Percentiles rank a stretch among this genome's conserved stretches.
These are phyloP conservation scores for Drosophila ambigua DNA, from an alignment of 1,140 invertebrate genomes.

Conservation along the genomic window DNA sequence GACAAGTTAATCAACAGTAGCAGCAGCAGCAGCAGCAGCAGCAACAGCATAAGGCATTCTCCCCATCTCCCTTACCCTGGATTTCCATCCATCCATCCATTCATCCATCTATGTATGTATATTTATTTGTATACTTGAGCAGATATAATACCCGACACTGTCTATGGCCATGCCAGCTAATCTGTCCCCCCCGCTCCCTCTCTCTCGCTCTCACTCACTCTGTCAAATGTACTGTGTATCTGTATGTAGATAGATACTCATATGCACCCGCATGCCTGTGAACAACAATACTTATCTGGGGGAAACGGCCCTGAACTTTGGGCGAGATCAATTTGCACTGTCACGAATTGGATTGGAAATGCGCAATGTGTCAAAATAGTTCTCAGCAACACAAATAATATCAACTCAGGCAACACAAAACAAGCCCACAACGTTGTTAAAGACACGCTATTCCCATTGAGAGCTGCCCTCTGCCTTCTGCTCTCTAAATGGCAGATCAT, in stretches of 20 bases:
- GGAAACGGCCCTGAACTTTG: slow-evolving; percentile 71
- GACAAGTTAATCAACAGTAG: slow-evolving; percentile 74
- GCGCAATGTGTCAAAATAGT: slow-evolving; percentile 62
- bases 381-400: neutral
- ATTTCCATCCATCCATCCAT: neutral
- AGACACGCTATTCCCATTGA: too few species aligned
- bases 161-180: slow-evolving; percentile 41
- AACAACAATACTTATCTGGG: slow-evolving; percentile 29
- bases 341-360: slow-evolving; percentile 62
- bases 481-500: slow-evolving; percentile 62
- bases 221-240: slow-evolving; percentile 1
- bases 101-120: slow-evolving; percentile 3
- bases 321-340: slow-evolving; percentile 72
- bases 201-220: slow-evolving; percentile 12
- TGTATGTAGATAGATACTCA: slow-evolving; percentile 1
- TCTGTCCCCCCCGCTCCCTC: slow-evolving; percentile 13
- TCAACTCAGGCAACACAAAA: slow-evolving; percentile 13
- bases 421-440: too few species aligned
- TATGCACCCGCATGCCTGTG: slow-evolving; percentile 49
- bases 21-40: slow-evolving; percentile 9
- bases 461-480: neutral
- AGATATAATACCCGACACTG: slow-evolving; percentile 14
- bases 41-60: slow-evolving; percentile 49
- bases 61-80: neutral
- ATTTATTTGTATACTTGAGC: neutral